Evolutionary conservation across 23 tunicate species (phyloP).

Genomic region (Halocynthia aurantium): DNA sequence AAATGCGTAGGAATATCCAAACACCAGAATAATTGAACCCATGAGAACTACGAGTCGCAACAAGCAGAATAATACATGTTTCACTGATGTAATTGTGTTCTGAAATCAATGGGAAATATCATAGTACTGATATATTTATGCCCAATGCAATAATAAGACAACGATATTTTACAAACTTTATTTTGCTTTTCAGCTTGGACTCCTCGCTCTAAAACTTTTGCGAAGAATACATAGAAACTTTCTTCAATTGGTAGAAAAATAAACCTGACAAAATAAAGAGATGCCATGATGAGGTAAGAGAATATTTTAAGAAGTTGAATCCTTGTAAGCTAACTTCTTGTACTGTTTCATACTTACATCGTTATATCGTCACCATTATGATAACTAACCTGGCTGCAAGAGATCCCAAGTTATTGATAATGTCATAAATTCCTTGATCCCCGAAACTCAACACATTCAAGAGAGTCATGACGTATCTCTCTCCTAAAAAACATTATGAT

Average conservation of each 20-base stretch:
- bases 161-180: constrained; percentile 21
- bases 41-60: constrained; percentile 71
- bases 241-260: constrained; percentile 92
- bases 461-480: constrained; percentile 84
- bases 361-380: no score
- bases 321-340: no score
- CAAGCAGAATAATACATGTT: constrained; percentile 52
- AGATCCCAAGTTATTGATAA: constrained; percentile 79
- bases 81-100: constrained; percentile 34
- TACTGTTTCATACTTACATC: no score
- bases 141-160: background rate
- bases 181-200: constrained; percentile 31
- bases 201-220: constrained; percentile 64
- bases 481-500: constrained; percentile 40
- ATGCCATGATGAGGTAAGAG: no score
- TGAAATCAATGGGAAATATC: constrained; percentile 1
- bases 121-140: background rate
- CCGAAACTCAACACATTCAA: constrained; percentile 71
- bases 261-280: constrained; percentile 37
- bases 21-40: constrained; percentile 46
- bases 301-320: no score
- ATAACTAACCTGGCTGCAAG: constrained; percentile 64
- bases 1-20: constrained; percentile 72
- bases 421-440: constrained; percentile 89
- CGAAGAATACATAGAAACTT: constrained; percentile 86